These are phyloP conservation scores for Caradrina clavipalpis DNA, from an alignment of 2,888 invertebrate species.

Conservation along the genomic window DNA sequence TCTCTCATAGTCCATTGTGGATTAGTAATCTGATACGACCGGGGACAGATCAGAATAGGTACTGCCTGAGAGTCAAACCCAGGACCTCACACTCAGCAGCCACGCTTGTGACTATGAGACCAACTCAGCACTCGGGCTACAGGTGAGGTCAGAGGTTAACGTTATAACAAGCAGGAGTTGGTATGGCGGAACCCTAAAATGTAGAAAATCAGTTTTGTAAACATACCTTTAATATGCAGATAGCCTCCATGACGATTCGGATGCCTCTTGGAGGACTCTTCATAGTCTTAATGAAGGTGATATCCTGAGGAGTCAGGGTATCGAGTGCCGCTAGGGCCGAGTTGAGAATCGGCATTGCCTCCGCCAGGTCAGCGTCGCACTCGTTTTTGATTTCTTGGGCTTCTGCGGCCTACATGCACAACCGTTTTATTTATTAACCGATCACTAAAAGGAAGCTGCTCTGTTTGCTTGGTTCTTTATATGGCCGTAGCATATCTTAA, in stretches of 20 bases:
- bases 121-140: too few relatives aligned
- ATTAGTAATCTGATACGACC: too few relatives aligned
- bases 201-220: neutral
- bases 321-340: constrained; percentile 96
- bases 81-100: too few relatives aligned
- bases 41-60: too few relatives aligned
- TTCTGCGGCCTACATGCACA: constrained; percentile 87
- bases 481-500: too few relatives aligned
- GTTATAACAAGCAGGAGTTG: too few relatives aligned
- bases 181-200: too few relatives aligned
- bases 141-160: too few relatives aligned
- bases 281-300: constrained; percentile 98
- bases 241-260: constrained; percentile 98
- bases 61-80: too few relatives aligned
- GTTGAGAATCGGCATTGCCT: constrained; percentile 97
- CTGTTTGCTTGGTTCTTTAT: too few relatives aligned
- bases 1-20: too few relatives aligned
- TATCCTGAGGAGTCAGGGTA: constrained; percentile 97
- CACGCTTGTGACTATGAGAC: too few relatives aligned
- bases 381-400: constrained; percentile 97
- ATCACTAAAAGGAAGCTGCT: neutral
- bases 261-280: constrained; percentile 98
- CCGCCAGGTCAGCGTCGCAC: constrained; percentile 97
- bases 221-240: constrained; percentile 96
- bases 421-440: neutral